Evolutionary conservation across 92 coral and sea anemone species (phyloP), one percentile per base, ranked within the genome.

Genomic region (Porites lobata): DNA sequence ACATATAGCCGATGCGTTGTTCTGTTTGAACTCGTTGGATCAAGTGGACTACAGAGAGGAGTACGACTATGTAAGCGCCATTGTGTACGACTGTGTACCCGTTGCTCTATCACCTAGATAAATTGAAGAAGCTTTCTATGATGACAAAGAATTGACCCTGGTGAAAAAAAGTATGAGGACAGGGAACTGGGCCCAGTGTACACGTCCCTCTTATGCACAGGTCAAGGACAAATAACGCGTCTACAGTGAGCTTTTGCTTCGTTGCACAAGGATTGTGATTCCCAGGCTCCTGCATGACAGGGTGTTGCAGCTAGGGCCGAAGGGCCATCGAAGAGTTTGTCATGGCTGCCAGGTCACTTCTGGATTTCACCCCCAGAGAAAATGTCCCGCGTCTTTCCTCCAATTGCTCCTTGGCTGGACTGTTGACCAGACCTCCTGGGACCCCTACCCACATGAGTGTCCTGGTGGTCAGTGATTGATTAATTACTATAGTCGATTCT

Each of bases 401-500:
- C 93, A 59, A 81, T 21, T 11, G 86, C 86, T 69, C 89, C 93
- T 1, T 85, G 90, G 93, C 86, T 72, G 74, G 79, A 74, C 61
- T 85, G 90, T 63, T 62, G 86, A 26, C 50, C 78, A 50, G 92
- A 82, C 32, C 65, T 88, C 32, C 76, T 82, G 15, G 88, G 84
- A 20, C 93, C 93, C 58, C 61, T 85, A 62, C 93, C 93, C 32
- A 26, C 62, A 10, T 57, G 38, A 81, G 83, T 43, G 57, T 82
- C 10, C 15, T 88, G 67, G 81, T 88, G 6, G 50, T 22, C 24
- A 22, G 24, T 82, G 8, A 43, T 88, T 47, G 88, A 82, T 29
- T 29, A 29, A 29, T 11, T 88, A 76, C 38, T 88, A 67, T 62
- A 82, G 92, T 62, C 74, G 88, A 43, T 88, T 50, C 58, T 65